Evolutionary conservation across 2,888 invertebrate species (phyloP).

Genomic region (Operophtera brumata): DNA sequence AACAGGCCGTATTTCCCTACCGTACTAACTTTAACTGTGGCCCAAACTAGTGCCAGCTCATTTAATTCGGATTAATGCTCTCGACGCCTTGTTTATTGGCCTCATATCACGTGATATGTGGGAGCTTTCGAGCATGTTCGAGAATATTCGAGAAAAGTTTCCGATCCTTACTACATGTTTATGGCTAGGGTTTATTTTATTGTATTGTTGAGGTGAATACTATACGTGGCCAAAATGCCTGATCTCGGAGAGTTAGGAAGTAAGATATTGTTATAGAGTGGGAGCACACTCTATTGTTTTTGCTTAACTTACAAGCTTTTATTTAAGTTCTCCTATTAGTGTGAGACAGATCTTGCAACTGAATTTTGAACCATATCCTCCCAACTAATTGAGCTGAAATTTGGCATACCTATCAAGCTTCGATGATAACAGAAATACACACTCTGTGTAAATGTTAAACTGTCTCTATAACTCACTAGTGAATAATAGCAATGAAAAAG

Average conservation of each 20-base stretch:
- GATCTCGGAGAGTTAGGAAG: slow-evolving; percentile 14
- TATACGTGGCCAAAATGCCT: slow-evolving; percentile 22
- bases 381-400: no score
- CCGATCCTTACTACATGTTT: slow-evolving; percentile 23
- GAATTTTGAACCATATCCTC: no score
- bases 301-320: no score
- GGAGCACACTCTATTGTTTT: slow-evolving; percentile 8
- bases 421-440: no score
- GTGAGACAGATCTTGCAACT: no score
- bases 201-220: slow-evolving; percentile 25
- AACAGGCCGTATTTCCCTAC: slow-evolving; percentile 6
- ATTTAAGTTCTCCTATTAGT: no score
- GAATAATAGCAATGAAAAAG: no score
- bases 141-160: slow-evolving; percentile 27
- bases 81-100: slow-evolving; percentile 46
- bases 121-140: slow-evolving; percentile 26
- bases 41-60: slow-evolving; percentile 42
- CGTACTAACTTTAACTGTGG: slow-evolving; percentile 15
- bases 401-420: no score
- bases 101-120: slow-evolving; percentile 43
- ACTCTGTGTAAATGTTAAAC: no score
- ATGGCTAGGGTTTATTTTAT: slow-evolving; percentile 30
- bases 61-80: slow-evolving; percentile 58
- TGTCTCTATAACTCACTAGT: no score
- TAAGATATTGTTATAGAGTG: slow-evolving; percentile 19